Conservation (phyloP, 2,113 vertebrate species). For the human region DNA sequence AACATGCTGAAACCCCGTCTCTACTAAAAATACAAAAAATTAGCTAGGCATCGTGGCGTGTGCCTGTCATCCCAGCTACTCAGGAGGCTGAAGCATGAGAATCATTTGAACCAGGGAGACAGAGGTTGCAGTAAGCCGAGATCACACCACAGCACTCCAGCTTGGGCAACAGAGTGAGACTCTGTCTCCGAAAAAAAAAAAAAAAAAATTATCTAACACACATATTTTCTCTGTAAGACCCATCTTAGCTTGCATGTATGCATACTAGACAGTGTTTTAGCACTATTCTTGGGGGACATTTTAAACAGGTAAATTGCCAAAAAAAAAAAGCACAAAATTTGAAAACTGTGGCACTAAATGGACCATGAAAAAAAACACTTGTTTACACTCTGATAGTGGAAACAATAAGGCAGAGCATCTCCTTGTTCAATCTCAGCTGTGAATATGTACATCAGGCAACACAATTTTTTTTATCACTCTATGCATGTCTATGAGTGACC, state of each 20-base stretch:
- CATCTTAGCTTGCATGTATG: not conserved
- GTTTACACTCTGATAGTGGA: not conserved
- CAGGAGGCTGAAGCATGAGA: too few relatives aligned
- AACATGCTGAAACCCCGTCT: too few relatives aligned
- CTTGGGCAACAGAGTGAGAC: too few relatives aligned
- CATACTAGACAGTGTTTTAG: not conserved
- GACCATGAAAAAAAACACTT: not conserved
- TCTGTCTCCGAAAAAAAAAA: too few relatives aligned
- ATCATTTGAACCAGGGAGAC: too few relatives aligned
- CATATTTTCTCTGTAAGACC: not conserved
- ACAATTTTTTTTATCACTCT: not conserved
- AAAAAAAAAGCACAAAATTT: not conserved
- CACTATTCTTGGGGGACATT: not conserved
- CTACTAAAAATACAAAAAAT: too few relatives aligned
- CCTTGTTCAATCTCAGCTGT: not conserved
- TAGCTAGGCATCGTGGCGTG: rapidly evolving
- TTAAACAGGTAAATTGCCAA: not conserved
- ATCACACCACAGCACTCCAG: too few relatives aligned
- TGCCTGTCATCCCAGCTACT: too few relatives aligned
- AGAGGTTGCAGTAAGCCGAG: too few relatives aligned
- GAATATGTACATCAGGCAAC: not conserved
- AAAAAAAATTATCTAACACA: not conserved
- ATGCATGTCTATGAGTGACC: not conserved
- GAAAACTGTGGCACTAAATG: not conserved
- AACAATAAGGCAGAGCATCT: not conserved